Conservation (phyloP, 2,888 invertebrate genomes). For the Patella ulyssiponensis region DNA sequence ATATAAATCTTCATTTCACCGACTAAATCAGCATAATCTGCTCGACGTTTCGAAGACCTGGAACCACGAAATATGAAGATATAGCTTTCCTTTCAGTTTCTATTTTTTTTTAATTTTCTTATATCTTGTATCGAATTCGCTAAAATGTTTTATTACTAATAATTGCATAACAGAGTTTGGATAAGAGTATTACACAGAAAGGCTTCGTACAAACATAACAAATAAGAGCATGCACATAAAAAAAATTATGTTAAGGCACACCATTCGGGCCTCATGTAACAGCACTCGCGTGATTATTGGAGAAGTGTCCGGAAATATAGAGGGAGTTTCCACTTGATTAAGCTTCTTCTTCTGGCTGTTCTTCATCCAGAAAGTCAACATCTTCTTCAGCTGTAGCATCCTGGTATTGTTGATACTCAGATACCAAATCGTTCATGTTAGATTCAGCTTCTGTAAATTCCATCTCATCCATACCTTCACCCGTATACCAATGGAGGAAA, state of each 20-base stretch:
- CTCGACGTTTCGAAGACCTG: no score
- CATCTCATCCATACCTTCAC: slow-evolving; percentile 10
- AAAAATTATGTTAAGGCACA: not conserved
- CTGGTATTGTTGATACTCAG: slow-evolving; percentile 8
- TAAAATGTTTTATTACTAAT: no score
- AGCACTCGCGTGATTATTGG: no score
- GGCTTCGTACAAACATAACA: not conserved
- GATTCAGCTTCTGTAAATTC: slow-evolving; percentile 12
- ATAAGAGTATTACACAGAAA: not conserved
- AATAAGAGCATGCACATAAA: not conserved
- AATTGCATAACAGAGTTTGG: no score
- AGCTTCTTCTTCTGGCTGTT: not conserved
- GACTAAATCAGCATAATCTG: no score
- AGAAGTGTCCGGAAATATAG: no score
- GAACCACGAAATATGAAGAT: no score
- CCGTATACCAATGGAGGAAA: slow-evolving; percentile 11
- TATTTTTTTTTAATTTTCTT: no score
- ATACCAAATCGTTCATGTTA: slow-evolving; percentile 6
- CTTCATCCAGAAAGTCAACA: not conserved
- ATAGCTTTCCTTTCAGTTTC: no score
- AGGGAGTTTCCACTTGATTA: not conserved
- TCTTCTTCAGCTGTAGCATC: slow-evolving; percentile 9
- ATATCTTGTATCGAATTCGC: no score
- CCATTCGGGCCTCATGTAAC: no score
- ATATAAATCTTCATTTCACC: no score